These are phyloP conservation scores for Centropus bengalensis DNA, from an alignment of 2,113 vertebrate genomes.

Conservation along the genomic window DNA sequence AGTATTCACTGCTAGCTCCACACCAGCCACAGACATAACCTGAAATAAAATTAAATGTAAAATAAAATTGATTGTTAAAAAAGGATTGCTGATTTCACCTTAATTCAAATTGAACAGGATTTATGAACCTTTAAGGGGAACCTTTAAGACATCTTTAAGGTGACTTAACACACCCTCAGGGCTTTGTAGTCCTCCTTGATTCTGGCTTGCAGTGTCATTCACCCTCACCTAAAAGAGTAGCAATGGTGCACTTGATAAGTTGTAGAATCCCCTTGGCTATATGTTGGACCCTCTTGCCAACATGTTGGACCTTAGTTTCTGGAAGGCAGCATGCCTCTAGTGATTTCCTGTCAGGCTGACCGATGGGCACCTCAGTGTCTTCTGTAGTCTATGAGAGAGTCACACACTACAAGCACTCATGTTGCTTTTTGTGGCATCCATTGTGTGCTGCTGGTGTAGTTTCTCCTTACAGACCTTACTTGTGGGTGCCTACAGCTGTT, in stretches of 20 bases:
- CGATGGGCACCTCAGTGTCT: accelerated
- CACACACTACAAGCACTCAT: accelerated
- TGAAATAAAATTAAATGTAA: too few relatives aligned
- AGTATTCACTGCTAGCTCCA: background rate
- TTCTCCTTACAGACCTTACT: background rate
- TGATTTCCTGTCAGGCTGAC: background rate
- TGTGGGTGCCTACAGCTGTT: background rate
- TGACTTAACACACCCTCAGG: too few relatives aligned
- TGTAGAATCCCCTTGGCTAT: background rate
- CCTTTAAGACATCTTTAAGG: too few relatives aligned
- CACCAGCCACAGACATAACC: too few relatives aligned
- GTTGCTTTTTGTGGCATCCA: background rate
- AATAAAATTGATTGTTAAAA: too few relatives aligned
- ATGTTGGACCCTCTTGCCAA: background rate
- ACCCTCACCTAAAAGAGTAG: background rate
- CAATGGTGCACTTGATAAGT: background rate
- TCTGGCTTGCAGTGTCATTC: background rate
- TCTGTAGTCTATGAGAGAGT: background rate
- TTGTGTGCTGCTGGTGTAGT: background rate
- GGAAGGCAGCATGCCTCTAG: background rate
- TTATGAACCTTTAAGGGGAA: too few relatives aligned
- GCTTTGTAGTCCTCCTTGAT: background rate
- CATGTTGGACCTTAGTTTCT: background rate
- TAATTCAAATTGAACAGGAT: too few relatives aligned
- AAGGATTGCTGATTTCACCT: too few relatives aligned